Percentiles rank a stretch among this genome's conserved stretches.
Conservation (phyloP, 53 echinoderm and acorn worm genomes). For the Zoroaster sp. region DNA sequence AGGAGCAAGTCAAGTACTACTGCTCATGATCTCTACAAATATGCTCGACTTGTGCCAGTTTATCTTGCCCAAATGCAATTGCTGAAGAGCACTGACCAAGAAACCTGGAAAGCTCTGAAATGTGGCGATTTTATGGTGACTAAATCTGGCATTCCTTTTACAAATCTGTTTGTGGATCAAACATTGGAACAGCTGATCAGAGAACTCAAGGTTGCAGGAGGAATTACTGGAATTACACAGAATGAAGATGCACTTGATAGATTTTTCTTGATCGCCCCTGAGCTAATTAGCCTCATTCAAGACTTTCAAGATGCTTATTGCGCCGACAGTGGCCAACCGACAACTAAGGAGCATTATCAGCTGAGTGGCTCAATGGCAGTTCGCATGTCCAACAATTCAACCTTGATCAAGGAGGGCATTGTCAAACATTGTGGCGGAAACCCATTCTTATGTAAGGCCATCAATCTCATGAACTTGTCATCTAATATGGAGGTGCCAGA, state of each 20-base stretch:
- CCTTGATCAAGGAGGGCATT: constrained; percentile 57
- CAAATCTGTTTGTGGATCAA: constrained; percentile 55
- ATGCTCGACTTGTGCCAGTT: constrained; percentile 61
- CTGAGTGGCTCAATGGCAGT: constrained; percentile 47
- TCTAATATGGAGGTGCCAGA: constrained; percentile 60
- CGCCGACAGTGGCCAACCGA: not conserved
- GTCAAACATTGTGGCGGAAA: constrained; percentile 60
- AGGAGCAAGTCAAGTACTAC: constrained; percentile 72
- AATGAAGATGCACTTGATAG: constrained; percentile 45
- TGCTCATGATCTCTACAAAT: constrained; percentile 71
- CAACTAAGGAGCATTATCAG: constrained; percentile 53
- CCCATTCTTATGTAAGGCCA: constrained; percentile 42
- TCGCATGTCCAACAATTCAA: constrained; percentile 46
- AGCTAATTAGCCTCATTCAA: constrained; percentile 21
- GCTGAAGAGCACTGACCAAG: not conserved
- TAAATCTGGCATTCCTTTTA: constrained; percentile 49
- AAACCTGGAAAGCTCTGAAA: constrained; percentile 49
- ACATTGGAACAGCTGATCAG: constrained; percentile 54
- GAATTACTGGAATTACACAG: constrained; percentile 57
- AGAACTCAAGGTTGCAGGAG: constrained; percentile 47
- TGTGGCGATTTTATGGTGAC: constrained; percentile 49
- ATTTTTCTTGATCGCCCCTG: constrained; percentile 50
- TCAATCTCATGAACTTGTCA: constrained; percentile 55
- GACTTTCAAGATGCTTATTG: constrained; percentile 20
- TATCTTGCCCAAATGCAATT: constrained; percentile 47